Conservation (phyloP, 2,888 invertebrate species). For the Idaea biselata region DNA sequence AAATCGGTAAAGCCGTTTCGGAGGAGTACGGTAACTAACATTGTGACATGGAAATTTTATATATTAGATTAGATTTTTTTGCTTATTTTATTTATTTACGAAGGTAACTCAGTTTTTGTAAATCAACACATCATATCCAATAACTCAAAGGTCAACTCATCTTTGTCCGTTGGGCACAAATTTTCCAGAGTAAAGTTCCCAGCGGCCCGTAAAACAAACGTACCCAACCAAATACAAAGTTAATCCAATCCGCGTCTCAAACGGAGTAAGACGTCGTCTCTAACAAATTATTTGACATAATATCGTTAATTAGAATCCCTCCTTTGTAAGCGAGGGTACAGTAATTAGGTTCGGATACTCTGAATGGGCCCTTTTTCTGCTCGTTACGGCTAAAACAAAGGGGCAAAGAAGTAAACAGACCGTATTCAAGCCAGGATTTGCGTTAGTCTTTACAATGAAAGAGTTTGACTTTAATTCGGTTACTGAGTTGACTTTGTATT, state of each 20-base stretch:
- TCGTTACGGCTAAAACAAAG: conserved; percentile 78
- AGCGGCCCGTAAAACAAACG: conserved; percentile 63
- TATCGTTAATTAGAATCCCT: conserved; percentile 80
- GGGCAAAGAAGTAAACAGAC: conserved; percentile 75
- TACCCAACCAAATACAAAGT: conserved; percentile 59
- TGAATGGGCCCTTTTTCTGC: conserved; percentile 80
- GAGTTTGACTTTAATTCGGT: conserved; percentile 54
- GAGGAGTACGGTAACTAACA: no score
- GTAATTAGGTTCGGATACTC: conserved; percentile 79
- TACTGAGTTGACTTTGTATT: conserved; percentile 36
- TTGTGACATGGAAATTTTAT: no score
- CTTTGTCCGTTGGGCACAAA: background rate
- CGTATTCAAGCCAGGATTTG: conserved; percentile 70
- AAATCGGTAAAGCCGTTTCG: no score
- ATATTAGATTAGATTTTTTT: no score
- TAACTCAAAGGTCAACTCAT: no score
- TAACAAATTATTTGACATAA: conserved; percentile 81
- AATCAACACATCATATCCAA: no score
- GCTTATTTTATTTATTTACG: no score
- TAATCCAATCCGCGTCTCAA: conserved; percentile 70
- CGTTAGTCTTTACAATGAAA: conserved; percentile 64
- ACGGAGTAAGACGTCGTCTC: conserved; percentile 71
- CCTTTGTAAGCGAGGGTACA: conserved; percentile 70
- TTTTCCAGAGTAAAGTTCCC: conserved; percentile 8
- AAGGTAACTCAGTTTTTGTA: no score